A percentile compares a stretch with the other conserved stretches of the same genome.
phyloP scores from a whole-genome alignment of 1,140 invertebrate genomes.

The Delia radicum region DNA sequence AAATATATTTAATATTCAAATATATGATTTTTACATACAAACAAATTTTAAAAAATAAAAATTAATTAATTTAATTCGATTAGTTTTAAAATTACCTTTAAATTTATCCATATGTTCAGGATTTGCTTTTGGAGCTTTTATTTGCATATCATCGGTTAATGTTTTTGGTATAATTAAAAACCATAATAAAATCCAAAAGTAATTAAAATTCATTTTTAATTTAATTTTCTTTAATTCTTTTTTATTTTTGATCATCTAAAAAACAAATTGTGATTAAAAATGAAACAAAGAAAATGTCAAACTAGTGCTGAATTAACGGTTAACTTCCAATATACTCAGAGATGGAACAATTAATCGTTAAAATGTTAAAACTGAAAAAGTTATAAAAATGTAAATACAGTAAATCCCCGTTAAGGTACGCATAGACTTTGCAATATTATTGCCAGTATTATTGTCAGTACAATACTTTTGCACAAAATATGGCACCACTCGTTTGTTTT shows the following conservation, averaged over 20 bases:
- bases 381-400: too few species aligned
- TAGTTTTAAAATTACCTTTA: not conserved
- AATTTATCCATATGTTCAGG: not conserved
- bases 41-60: not conserved
- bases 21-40: not conserved
- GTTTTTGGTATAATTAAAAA: not conserved
- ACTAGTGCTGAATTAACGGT: not conserved
- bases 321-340: not conserved
- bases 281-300: not conserved
- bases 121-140: not conserved
- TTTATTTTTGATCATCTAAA: not conserved
- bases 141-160: not conserved
- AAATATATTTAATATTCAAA: too few species aligned
- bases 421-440: too few species aligned
- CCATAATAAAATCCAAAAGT: not conserved
- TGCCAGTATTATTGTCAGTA: too few species aligned
- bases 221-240: not conserved
- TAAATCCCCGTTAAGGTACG: too few species aligned
- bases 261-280: too few species aligned
- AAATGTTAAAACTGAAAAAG: too few species aligned
- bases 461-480: too few species aligned
- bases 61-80: not conserved
- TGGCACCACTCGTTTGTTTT: too few species aligned
- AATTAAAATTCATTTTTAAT: not conserved
- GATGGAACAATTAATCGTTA: too few species aligned